Conservation (phyloP, 2,113 vertebrate genomes). For the Corydoras maculifer region DNA sequence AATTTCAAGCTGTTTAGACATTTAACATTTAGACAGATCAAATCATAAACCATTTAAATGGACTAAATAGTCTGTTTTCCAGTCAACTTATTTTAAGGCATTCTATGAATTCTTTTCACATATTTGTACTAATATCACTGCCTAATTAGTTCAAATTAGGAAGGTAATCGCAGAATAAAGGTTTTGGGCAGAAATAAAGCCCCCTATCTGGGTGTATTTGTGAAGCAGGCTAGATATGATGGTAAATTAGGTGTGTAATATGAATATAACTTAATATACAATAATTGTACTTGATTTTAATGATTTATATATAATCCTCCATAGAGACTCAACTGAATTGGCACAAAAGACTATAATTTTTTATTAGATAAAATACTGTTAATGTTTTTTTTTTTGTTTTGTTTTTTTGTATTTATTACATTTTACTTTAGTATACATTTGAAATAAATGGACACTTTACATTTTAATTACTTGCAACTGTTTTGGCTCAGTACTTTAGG, state of each 20-base stretch:
- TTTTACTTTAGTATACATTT: no score
- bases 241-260: conserved; percentile 13
- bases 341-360: no score
- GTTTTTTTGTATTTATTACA: no score
- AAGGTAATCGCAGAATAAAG: conserved; percentile 59
- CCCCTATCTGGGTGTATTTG: conserved; percentile 37
- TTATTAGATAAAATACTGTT: no score
- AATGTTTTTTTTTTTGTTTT: no score
- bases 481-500: no score
- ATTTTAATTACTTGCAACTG: no score
- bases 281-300: no score
- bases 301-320: no score
- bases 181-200: conserved; percentile 42
- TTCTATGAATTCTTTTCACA: conserved; percentile 18
- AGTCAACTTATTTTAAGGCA: conserved; percentile 39
- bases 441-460: no score
- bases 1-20: neutral
- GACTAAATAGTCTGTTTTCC: neutral
- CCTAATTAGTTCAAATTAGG: conserved; percentile 53
- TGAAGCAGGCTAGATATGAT: conserved; percentile 7
- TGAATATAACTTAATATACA: neutral
- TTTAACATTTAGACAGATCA: neutral
- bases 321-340: no score
- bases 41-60: neutral
- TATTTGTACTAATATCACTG: conserved; percentile 37